Base-by-base conservation (phyloP, 2,797 vertebrate species). In the Geotrypetes seraphini region DNA sequence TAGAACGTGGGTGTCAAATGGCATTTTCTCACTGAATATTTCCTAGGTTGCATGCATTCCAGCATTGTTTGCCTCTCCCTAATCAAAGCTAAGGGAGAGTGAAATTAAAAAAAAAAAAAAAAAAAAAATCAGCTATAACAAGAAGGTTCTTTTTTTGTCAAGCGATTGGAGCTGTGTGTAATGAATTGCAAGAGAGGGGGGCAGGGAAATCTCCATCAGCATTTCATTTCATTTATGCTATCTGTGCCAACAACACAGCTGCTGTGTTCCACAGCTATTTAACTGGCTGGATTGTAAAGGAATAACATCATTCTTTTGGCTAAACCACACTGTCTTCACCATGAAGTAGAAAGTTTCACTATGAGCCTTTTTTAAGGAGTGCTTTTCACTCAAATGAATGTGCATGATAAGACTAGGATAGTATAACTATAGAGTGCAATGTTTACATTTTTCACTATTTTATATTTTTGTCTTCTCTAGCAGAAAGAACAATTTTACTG, bases 71-170 rank as follows among this genome's bases (percentile, higher is more conserved):
- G 26, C 40, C 72, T 62, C 37, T 46, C 49, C 31, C 25, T 31
- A 47, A 29, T 12, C 26, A 39, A 31, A 28, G 58, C 25, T 23
- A 28, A 52, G 39, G 31, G 19, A 63, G 47, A n/a, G n/a, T n/a
- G n/a, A n/a, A n/a, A n/a, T n/a, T n/a, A n/a, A n/a, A 63, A 56
- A 16, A 44, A 43, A 19, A 15, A 25, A 48, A 53, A 63, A 56
- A 22, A 5, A 63, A 56, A 22, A 5, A 51, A 42, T 39, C 30
- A 3, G 3, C 31, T 16, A 42, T 50, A 22, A 1, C 49, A 62
- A 64, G 58, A 71, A 63, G 71, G 71, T 45, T 53, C 19, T 39
- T 66, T 74, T 75, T 66, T 79, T 66, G 79, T 43, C 22, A 54
- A 12, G 5, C 19, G 48, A 39, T 35, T 25, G 7, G 35, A 53